These are phyloP conservation scores for Notolabrus celidotus DNA, from an alignment of 2,797 vertebrate genomes.

Conservation along the genomic window DNA sequence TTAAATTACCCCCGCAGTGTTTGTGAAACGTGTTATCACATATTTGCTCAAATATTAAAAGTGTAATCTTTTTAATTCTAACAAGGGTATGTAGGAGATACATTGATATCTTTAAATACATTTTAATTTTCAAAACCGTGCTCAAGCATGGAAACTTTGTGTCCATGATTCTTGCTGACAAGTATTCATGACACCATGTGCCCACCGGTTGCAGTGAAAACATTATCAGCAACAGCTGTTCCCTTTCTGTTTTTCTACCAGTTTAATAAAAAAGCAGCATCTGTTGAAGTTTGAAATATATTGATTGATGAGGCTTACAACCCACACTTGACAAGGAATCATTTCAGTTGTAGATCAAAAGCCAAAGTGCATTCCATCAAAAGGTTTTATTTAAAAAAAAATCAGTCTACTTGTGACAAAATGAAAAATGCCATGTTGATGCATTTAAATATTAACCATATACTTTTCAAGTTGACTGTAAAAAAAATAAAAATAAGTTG, in stretches of 20 bases:
- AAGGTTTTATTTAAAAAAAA: too few species aligned
- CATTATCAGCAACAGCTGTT: background rate
- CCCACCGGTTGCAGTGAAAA: background rate
- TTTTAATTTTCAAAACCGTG: background rate
- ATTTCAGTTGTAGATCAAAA: background rate
- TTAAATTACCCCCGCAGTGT: constrained; percentile 6
- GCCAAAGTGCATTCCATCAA: too few species aligned
- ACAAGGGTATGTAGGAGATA: rapidly evolving
- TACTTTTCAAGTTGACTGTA: too few species aligned
- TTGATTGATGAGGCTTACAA: background rate
- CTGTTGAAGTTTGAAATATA: background rate
- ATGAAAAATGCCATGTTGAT: too few species aligned
- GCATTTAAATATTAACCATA: too few species aligned
- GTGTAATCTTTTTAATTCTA: background rate
- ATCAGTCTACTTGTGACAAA: too few species aligned
- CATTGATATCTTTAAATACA: background rate
- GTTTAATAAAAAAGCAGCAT: background rate
- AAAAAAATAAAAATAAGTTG: too few species aligned
- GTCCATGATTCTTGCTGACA: background rate
- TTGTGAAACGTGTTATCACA: constrained; percentile 2
- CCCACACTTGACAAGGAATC: background rate
- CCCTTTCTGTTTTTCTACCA: background rate
- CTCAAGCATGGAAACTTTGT: background rate
- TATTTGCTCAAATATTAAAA: background rate
- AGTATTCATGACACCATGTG: background rate